Evolutionary conservation across 2,888 invertebrate species (phyloP).

Genomic region (Parthenolecanium corni): DNA sequence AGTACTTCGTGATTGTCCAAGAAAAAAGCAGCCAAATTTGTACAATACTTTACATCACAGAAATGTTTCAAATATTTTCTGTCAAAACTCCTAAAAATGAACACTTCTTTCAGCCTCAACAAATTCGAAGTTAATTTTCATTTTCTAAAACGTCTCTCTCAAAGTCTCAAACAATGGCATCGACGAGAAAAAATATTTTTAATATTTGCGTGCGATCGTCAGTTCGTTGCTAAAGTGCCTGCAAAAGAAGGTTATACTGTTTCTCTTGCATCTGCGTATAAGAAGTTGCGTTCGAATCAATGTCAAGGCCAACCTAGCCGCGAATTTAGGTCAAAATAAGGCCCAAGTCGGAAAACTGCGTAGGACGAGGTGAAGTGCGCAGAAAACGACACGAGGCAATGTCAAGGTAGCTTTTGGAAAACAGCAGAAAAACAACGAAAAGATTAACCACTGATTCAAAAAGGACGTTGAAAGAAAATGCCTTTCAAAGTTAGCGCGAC

Average conservation of each 20-base stretch:
- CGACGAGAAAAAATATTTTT: too few relatives aligned
- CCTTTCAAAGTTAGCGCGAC: too few relatives aligned
- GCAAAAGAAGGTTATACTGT: slow-evolving; percentile 20
- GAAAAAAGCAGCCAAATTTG: too few relatives aligned
- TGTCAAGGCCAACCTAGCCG: slow-evolving; percentile 6
- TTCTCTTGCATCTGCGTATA: slow-evolving; percentile 6
- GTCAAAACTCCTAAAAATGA: too few relatives aligned
- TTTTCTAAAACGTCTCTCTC: too few relatives aligned
- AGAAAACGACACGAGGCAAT: slow-evolving; percentile 17
- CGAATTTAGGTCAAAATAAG: slow-evolving; percentile 18
- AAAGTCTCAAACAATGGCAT: too few relatives aligned
- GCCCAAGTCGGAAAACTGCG: background rate
- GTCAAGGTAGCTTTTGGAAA: slow-evolving; percentile 13
- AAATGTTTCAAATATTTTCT: too few relatives aligned
- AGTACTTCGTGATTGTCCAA: too few relatives aligned
- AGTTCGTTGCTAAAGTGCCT: background rate
- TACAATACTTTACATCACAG: too few relatives aligned
- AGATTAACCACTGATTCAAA: background rate
- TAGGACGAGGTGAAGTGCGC: background rate
- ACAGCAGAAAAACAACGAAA: background rate
- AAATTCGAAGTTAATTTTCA: too few relatives aligned
- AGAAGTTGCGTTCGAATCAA: slow-evolving; percentile 20
- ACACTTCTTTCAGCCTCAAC: too few relatives aligned
- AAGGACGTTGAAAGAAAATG: background rate
- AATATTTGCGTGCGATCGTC: too few relatives aligned